Percentiles rank a stretch among this genome's conserved stretches.
Conservation (phyloP, 2,797 vertebrate species). For the Melanotaenia maccullochi region DNA sequence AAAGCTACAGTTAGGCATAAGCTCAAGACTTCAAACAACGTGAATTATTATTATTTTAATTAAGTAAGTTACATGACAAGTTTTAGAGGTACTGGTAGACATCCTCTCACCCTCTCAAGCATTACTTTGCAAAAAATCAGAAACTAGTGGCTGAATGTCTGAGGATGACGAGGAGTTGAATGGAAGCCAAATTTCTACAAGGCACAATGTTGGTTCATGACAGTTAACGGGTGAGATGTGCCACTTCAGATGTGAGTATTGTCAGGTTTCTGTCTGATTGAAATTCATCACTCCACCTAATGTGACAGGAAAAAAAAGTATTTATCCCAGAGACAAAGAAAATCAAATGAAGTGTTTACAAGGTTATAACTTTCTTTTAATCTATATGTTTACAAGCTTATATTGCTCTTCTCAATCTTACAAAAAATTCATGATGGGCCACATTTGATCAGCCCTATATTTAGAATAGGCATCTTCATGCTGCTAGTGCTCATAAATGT, state of each 20-base stretch:
- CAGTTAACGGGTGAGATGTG: not conserved
- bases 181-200: not conserved
- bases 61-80: not conserved
- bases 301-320: not conserved
- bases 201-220: not conserved
- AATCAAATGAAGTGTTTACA: not conserved
- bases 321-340: not conserved
- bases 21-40: not conserved
- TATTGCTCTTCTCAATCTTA: not conserved
- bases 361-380: not conserved
- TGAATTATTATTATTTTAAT: not conserved
- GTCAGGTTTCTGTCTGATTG: not conserved
- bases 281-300: not conserved
- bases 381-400: not conserved
- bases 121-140: not conserved
- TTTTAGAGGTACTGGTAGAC: not conserved
- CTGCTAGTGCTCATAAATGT: not conserved
- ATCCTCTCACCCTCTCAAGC: not conserved
- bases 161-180: not conserved
- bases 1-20: not conserved
- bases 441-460: too few relatives aligned
- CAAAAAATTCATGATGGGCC: not conserved
- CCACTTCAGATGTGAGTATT: not conserved
- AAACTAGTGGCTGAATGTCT: not conserved
- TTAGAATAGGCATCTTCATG: too few relatives aligned